These are phyloP conservation scores for Elaphurus davidianus DNA, from an alignment of 2,113 vertebrate genomes.

Conservation along the genomic window DNA sequence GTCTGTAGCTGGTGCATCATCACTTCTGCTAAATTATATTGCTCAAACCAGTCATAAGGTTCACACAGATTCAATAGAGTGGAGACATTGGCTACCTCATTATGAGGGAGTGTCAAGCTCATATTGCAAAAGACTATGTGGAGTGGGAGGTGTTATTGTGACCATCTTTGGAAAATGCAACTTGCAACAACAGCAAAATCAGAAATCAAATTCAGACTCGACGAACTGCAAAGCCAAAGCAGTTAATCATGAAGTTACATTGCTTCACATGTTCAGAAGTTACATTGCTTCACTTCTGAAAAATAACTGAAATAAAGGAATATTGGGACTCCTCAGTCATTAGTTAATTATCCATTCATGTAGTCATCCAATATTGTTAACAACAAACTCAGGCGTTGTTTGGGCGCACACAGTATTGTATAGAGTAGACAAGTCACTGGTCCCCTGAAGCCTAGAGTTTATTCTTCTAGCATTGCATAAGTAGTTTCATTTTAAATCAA, in stretches of 20 bases:
- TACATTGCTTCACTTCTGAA: neutral
- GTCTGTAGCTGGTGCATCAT: neutral
- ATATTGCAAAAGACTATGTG: neutral
- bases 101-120: neutral
- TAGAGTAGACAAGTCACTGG: neutral
- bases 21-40: neutral
- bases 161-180: neutral
- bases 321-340: neutral
- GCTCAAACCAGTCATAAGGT: neutral
- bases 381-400: neutral
- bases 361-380: neutral
- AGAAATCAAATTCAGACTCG: neutral
- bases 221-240: neutral
- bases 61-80: neutral
- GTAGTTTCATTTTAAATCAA: conserved; percentile 1
- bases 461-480: neutral
- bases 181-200: neutral
- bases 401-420: neutral
- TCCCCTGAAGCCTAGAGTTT: neutral
- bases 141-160: neutral
- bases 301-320: neutral
- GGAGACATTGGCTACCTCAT: neutral
- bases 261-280: neutral
- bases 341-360: neutral
- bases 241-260: neutral